Conservation (phyloP, 2,888 invertebrate genomes). For the Synanthedon tipuliformis region DNA sequence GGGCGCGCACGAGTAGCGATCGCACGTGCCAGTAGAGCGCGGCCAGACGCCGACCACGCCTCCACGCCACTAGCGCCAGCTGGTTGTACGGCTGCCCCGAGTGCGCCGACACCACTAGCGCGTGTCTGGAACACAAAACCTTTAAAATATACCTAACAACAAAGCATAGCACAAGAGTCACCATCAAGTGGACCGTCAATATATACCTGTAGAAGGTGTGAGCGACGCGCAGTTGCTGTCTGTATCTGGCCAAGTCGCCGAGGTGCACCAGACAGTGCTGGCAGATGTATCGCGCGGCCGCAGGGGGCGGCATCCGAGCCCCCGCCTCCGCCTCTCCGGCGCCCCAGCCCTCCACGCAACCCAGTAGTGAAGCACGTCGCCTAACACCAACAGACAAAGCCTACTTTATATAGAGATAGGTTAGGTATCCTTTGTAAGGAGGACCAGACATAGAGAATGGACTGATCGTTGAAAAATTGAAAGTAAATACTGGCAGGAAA, state of each 20-base stretch:
- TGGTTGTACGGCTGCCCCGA: slow-evolving; percentile 93
- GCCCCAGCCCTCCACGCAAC: slow-evolving; percentile 56
- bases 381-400: slow-evolving; percentile 14
- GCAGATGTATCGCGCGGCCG: slow-evolving; percentile 85
- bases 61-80: slow-evolving; percentile 83
- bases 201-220: slow-evolving; percentile 82
- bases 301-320: slow-evolving; percentile 65
- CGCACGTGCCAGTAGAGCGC: slow-evolving; percentile 90
- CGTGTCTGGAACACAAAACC: slow-evolving; percentile 66
- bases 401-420: too few relatives aligned
- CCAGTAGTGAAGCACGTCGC: slow-evolving; percentile 53
- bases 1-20: slow-evolving; percentile 84
- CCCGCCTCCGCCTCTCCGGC: slow-evolving; percentile 23
- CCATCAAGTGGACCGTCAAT: neutral
- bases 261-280: slow-evolving; percentile 91
- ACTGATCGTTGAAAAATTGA: too few relatives aligned
- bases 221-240: slow-evolving; percentile 83
- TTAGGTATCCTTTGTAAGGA: too few relatives aligned
- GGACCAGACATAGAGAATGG: too few relatives aligned
- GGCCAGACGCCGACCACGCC: slow-evolving; percentile 82
- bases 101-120: slow-evolving; percentile 77
- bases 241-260: slow-evolving; percentile 87
- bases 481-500: too few relatives aligned
- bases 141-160: neutral
- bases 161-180: too few relatives aligned